Evolutionary conservation across 2,797 vertebrate species (phyloP).

Genomic region (Kryptopterus vitreolus): DNA sequence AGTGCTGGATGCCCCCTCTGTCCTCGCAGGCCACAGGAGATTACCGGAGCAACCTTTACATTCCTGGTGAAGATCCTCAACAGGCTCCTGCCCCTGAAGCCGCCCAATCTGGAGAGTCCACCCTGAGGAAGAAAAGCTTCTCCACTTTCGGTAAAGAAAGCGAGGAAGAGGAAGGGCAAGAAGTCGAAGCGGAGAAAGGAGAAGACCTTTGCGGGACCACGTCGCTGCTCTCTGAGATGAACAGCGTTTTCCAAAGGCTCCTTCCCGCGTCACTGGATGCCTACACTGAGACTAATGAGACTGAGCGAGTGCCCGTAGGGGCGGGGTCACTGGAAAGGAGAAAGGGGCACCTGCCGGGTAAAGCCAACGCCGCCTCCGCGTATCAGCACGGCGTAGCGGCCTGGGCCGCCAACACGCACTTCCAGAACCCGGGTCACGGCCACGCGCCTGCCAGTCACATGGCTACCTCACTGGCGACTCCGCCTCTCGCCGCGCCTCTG

Average conservation of each 20-base stretch:
- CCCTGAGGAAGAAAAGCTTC: conserved; percentile 89
- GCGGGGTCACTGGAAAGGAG: conserved; percentile 85
- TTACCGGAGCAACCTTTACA: conserved; percentile 96
- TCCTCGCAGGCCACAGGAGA: conserved; percentile 84
- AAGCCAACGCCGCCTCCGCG: conserved; percentile 72
- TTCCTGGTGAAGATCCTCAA: conserved; percentile 90
- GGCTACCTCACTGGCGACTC: conserved; percentile 58
- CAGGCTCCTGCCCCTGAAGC: conserved; percentile 72
- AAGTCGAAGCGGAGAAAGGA: conserved; percentile 62
- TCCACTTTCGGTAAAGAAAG: conserved; percentile 93
- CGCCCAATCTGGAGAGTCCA: conserved; percentile 59
- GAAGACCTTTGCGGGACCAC: conserved; percentile 83
- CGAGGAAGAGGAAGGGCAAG: conserved; percentile 76
- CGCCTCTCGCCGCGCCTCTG: conserved; percentile 48
- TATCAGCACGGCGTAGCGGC: conserved; percentile 92
- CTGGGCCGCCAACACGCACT: conserved; percentile 96
- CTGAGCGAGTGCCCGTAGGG: conserved; percentile 69
- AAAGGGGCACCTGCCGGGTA: conserved; percentile 84
- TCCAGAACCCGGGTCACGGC: conserved; percentile 87
- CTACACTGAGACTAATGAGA: conserved; percentile 80
- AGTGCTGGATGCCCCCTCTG: conserved; percentile 97
- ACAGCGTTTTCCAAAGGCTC: conserved; percentile 92
- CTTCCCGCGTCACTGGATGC: conserved; percentile 86
- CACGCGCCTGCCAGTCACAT: conserved; percentile 79
- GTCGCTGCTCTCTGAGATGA: conserved; percentile 94